phyloP scores from a whole-genome alignment of 2,888 invertebrate species.

The Melieria crassipennis region DNA sequence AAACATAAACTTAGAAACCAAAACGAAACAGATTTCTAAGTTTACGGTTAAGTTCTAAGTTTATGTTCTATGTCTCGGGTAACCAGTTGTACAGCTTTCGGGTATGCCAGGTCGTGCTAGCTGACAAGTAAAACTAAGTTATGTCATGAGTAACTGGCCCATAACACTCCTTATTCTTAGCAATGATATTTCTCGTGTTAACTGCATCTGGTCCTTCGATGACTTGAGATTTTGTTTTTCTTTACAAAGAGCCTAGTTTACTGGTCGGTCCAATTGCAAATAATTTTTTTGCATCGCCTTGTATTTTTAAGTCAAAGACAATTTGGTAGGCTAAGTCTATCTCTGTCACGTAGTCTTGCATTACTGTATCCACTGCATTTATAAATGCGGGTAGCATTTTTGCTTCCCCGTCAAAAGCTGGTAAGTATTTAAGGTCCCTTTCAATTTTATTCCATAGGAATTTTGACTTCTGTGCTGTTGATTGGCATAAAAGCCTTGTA shows the following conservation, averaged over 20 bases:
- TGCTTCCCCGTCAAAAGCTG: neutral
- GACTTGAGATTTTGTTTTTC: neutral
- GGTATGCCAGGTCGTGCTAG: too few species aligned
- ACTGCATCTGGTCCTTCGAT: too few species aligned
- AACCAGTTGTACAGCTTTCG: too few species aligned
- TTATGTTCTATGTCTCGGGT: too few species aligned
- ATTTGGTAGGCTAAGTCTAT: neutral
- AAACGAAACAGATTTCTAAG: too few species aligned
- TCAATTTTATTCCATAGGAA: neutral
- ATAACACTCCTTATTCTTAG: too few species aligned
- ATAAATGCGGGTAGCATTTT: neutral
- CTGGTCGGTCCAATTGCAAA: neutral
- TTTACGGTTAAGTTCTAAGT: too few species aligned
- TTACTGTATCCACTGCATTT: neutral
- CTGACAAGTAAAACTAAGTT: too few species aligned
- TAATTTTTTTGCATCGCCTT: neutral
- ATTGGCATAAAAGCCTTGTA: neutral
- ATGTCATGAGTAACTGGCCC: too few species aligned
- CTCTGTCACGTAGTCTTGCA: neutral
- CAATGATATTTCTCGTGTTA: too few species aligned
- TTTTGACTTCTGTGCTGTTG: neutral
- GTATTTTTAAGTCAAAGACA: neutral
- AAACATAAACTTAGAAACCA: too few species aligned
- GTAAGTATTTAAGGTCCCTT: constrained; percentile 2
- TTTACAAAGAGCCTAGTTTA: neutral